Percentiles rank a stretch among this genome's conserved stretches.
These are phyloP conservation scores for Sussaba pulchella DNA, from an alignment of 2,888 invertebrate genomes.

Conservation along the genomic window DNA sequence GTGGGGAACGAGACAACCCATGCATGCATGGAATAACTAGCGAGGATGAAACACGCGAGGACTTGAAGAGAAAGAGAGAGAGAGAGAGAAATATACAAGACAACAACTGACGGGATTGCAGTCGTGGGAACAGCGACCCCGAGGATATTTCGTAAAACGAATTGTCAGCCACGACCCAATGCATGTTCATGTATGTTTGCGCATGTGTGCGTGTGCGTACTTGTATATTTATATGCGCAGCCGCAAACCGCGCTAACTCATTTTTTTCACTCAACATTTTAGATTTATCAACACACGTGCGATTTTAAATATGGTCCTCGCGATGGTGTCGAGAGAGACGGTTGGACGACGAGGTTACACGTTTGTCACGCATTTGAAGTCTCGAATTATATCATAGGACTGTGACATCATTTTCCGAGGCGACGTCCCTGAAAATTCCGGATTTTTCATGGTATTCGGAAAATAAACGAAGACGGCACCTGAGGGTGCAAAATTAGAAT, in stretches of 20 bases:
- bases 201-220: too few relatives aligned
- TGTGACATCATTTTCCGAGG: too few relatives aligned
- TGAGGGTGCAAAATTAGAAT: too few relatives aligned
- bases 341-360: neutral
- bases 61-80: slow-evolving; percentile 41
- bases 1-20: slow-evolving; percentile 52
- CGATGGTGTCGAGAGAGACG: neutral
- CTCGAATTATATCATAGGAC: neutral
- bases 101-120: slow-evolving; percentile 61
- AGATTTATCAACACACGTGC: neutral
- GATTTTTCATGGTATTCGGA: too few relatives aligned
- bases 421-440: too few relatives aligned
- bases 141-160: slow-evolving; percentile 58
- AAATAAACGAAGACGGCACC: too few relatives aligned
- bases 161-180: slow-evolving; percentile 57
- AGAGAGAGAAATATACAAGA: slow-evolving; percentile 30
- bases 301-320: neutral
- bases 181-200: too few relatives aligned
- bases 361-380: neutral
- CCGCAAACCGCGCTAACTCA: slow-evolving; percentile 21
- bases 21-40: slow-evolving; percentile 46
- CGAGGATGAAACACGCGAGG: slow-evolving; percentile 45
- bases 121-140: slow-evolving; percentile 68
- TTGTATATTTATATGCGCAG: slow-evolving; percentile 39
- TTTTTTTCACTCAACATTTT: slow-evolving; percentile 19